Evolutionary conservation across 2,888 invertebrate species (phyloP).

Genomic region (Hirtodrosophila confusa): DNA sequence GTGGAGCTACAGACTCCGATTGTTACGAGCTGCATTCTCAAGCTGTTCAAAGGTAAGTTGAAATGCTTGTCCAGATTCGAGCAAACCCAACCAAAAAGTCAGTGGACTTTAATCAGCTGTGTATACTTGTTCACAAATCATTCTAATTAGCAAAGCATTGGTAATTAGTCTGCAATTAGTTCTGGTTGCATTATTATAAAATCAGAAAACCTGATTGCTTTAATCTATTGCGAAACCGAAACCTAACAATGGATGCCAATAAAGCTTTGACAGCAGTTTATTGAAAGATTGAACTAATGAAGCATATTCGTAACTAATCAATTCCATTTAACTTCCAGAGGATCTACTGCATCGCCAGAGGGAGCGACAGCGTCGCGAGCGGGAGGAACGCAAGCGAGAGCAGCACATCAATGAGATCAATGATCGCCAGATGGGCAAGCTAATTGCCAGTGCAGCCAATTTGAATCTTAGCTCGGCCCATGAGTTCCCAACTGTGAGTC

Average conservation of each 20-base stretch:
- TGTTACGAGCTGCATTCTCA: slow-evolving; percentile 88
- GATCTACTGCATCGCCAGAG: slow-evolving; percentile 90
- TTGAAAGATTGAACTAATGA: too few relatives aligned
- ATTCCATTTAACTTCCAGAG: slow-evolving; percentile 84
- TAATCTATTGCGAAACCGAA: too few relatives aligned
- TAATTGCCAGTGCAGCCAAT: slow-evolving; percentile 86
- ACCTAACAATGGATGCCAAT: too few relatives aligned
- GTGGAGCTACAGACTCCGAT: slow-evolving; percentile 90
- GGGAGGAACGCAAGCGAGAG: slow-evolving; percentile 92
- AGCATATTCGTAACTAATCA: neutral
- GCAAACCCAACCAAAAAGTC: too few relatives aligned
- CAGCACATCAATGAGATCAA: slow-evolving; percentile 90
- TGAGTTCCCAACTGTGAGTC: slow-evolving; percentile 86
- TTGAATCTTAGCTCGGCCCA: slow-evolving; percentile 86
- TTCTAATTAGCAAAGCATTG: too few relatives aligned
- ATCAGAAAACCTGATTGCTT: too few relatives aligned
- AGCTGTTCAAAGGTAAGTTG: slow-evolving; percentile 88
- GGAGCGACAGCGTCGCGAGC: slow-evolving; percentile 88
- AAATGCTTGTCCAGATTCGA: too few relatives aligned
- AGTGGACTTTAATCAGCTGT: too few relatives aligned
- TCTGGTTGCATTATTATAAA: too few relatives aligned
- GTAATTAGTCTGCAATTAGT: too few relatives aligned
- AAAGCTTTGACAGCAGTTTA: too few relatives aligned
- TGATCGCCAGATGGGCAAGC: slow-evolving; percentile 89
- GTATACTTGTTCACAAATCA: too few relatives aligned